Percentiles rank a stretch among this genome's conserved stretches.
Evolutionary conservation across 1,140 invertebrate species (phyloP).

Genomic region (Caenorhabditis elegans): DNA sequence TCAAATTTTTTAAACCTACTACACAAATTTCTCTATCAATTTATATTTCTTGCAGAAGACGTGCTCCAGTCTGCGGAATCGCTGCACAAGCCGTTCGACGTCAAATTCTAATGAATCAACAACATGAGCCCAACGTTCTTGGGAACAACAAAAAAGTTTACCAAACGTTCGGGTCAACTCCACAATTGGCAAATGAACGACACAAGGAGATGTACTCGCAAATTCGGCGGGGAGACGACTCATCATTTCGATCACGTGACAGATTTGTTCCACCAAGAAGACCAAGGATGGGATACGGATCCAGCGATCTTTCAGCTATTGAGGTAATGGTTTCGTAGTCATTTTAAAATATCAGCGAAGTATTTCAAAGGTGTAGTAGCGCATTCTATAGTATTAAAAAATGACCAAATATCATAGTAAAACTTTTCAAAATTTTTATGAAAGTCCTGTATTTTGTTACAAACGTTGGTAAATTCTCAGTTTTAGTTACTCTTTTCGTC

Average conservation of each 20-base stretch:
- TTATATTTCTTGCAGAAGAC: background rate
- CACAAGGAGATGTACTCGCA: background rate
- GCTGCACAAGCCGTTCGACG: background rate
- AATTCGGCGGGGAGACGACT: background rate
- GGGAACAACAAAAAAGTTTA: background rate
- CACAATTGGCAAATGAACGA: background rate
- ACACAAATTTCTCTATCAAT: background rate
- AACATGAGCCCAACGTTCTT: background rate
- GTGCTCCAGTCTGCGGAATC: background rate
- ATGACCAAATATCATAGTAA: too few relatives aligned
- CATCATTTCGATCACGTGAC: background rate
- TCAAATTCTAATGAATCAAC: background rate
- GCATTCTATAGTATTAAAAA: too few relatives aligned
- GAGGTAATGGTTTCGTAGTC: background rate
- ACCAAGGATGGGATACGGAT: background rate
- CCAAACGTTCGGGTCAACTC: background rate
- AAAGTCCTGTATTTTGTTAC: too few relatives aligned
- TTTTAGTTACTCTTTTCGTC: too few relatives aligned
- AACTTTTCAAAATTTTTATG: too few relatives aligned
- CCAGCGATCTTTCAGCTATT: conserved; percentile 4
- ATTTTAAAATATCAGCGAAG: too few relatives aligned
- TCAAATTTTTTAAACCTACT: too few relatives aligned
- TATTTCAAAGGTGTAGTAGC: too few relatives aligned
- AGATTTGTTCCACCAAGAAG: background rate
- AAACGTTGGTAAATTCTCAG: too few relatives aligned